phyloP scores from a whole-genome alignment of 2,113 vertebrate genomes.

The Ceuthmochares aereus region DNA sequence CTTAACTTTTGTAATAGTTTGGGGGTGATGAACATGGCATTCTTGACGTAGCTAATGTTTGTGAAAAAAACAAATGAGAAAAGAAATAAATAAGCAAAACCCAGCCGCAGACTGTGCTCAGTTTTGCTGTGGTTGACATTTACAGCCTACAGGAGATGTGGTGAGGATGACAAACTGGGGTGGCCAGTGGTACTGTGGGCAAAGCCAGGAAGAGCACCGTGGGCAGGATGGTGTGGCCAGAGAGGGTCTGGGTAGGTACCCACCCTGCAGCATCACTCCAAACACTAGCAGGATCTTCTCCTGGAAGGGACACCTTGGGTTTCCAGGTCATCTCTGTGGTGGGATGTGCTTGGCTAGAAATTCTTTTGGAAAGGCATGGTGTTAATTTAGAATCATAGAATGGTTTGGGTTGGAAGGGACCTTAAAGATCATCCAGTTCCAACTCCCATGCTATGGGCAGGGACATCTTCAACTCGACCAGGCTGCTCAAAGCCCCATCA shows the following conservation, averaged over 20 bases:
- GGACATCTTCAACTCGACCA: too few species aligned
- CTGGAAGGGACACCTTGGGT: not conserved
- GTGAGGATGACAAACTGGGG: not conserved
- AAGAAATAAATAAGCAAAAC: slow-evolving; percentile 12
- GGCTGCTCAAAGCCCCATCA: too few species aligned
- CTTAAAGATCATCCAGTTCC: too few species aligned
- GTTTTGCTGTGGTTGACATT: not conserved
- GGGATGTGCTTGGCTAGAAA: not conserved
- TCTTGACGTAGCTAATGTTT: slow-evolving; percentile 37
- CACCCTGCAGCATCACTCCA: accelerated
- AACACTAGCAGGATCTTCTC: not conserved
- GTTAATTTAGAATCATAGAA: not conserved
- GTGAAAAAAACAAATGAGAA: slow-evolving; percentile 11
- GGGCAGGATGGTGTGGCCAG: not conserved
- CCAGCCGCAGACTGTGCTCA: not conserved
- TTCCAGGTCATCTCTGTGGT: accelerated
- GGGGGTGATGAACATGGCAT: not conserved
- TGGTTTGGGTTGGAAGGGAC: too few species aligned
- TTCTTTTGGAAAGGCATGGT: not conserved
- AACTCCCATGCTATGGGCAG: too few species aligned
- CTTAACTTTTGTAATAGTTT: slow-evolving; percentile 25
- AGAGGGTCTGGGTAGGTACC: not conserved
- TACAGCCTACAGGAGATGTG: not conserved
- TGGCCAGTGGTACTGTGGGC: not conserved
- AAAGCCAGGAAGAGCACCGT: not conserved